A percentile compares a stretch with the other conserved stretches of the same genome.
Conservation (phyloP, 2,888 invertebrate species). For the Pyrrhia umbra region DNA sequence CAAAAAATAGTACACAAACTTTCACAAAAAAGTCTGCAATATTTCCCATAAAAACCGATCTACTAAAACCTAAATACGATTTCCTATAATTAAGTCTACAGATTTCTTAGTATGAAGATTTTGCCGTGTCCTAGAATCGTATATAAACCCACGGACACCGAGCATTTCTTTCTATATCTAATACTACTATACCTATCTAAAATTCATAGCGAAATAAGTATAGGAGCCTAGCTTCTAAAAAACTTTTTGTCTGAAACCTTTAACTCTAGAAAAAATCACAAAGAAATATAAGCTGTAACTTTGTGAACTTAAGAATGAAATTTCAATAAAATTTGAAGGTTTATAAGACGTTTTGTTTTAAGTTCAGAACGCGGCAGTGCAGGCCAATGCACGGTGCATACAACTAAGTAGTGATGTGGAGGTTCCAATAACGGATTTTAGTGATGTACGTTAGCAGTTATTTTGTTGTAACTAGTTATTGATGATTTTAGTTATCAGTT, state of each 20-base stretch:
- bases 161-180: slow-evolving; percentile 89
- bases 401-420: slow-evolving; percentile 88
- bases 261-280: slow-evolving; percentile 1
- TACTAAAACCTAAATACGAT: slow-evolving; percentile 1
- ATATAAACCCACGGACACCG: slow-evolving; percentile 82
- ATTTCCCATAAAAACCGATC: not conserved
- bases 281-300: slow-evolving; percentile 31
- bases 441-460: slow-evolving; percentile 51
- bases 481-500: not conserved
- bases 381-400: slow-evolving; percentile 90
- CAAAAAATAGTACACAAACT: not conserved
- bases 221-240: slow-evolving; percentile 88
- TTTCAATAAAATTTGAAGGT: slow-evolving; percentile 47
- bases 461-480: slow-evolving; percentile 32
- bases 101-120: slow-evolving; percentile 88
- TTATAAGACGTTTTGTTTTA: slow-evolving; percentile 69
- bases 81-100: slow-evolving; percentile 68
- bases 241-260: slow-evolving; percentile 60
- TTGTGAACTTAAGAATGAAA: slow-evolving; percentile 30
- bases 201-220: slow-evolving; percentile 90
- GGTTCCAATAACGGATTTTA: slow-evolving; percentile 61
- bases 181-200: slow-evolving; percentile 86
- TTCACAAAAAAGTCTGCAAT: not conserved
- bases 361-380: slow-evolving; percentile 78
- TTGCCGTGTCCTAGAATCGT: slow-evolving; percentile 86